A percentile compares a stretch with the other conserved stretches of the same genome.
These are phyloP conservation scores for Drosophila aldrichi DNA, from an alignment of 2,888 invertebrate species.

Conservation along the genomic window DNA sequence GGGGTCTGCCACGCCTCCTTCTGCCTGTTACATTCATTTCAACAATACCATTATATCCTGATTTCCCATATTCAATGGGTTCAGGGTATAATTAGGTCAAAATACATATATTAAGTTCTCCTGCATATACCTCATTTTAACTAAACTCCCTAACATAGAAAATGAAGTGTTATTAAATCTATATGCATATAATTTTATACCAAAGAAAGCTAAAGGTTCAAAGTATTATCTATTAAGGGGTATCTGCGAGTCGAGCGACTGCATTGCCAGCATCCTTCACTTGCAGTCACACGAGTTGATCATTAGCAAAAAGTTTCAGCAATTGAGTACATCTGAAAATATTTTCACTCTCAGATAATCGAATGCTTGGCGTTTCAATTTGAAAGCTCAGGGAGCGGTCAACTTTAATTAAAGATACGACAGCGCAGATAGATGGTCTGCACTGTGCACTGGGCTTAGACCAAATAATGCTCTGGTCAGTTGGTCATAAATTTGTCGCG, in stretches of 20 bases:
- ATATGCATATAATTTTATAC: not conserved
- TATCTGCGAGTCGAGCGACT: conserved; percentile 17
- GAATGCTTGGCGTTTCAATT: conserved; percentile 78
- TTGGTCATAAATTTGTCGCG: conserved; percentile 60
- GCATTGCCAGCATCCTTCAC: conserved; percentile 30
- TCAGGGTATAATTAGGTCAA: no score
- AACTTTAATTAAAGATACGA: conserved; percentile 72
- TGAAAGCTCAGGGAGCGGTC: conserved; percentile 41
- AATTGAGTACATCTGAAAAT: conserved; percentile 33
- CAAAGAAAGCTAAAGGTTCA: not conserved
- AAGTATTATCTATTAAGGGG: not conserved
- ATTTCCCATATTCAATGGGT: no score
- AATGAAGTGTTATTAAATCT: no score
- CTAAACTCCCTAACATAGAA: not conserved
- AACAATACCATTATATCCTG: no score
- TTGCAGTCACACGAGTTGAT: conserved; percentile 69
- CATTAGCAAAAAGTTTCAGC: conserved; percentile 61
- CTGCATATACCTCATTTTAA: no score
- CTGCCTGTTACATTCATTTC: no score
- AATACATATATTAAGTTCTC: no score
- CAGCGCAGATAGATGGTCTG: conserved; percentile 51
- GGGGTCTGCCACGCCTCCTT: no score
- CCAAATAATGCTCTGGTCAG: conserved; percentile 25
- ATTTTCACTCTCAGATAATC: conserved; percentile 57
- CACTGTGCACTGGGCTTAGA: conserved; percentile 26